These are phyloP conservation scores for Mycalesis mineus DNA, from an alignment of 2,888 invertebrate species.

Conservation along the genomic window DNA sequence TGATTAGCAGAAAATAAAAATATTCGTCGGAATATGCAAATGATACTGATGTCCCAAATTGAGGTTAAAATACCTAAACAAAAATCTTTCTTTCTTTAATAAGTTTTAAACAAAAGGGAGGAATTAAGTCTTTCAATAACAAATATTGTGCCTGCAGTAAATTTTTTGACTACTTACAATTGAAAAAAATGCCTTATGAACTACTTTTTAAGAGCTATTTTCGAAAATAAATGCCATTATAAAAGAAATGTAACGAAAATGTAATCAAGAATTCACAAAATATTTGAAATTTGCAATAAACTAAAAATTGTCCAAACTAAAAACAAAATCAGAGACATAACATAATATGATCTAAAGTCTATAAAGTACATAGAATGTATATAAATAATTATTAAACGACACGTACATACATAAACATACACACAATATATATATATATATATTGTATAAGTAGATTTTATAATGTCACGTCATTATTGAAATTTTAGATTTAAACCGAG, in stretches of 20 bases:
- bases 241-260: slow-evolving; percentile 30
- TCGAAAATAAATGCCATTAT: slow-evolving; percentile 59
- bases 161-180: slow-evolving; percentile 32
- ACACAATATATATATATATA: slow-evolving; percentile 1
- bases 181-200: slow-evolving; percentile 35
- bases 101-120: too few species aligned
- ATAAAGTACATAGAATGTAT: slow-evolving; percentile 1
- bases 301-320: neutral
- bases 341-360: neutral
- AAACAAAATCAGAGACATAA: neutral
- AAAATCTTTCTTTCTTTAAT: too few species aligned
- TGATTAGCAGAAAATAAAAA: too few species aligned
- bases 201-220: slow-evolving; percentile 47
- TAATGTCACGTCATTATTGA: slow-evolving; percentile 6
- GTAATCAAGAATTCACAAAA: neutral
- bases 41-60: too few species aligned
- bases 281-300: neutral
- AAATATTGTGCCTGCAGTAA: slow-evolving; percentile 33
- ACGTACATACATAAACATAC: slow-evolving; percentile 16
- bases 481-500: slow-evolving; percentile 9
- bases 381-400: slow-evolving; percentile 17
- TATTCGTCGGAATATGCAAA: too few species aligned
- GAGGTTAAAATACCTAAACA: too few species aligned
- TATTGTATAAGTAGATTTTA: slow-evolving; percentile 24
- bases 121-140: neutral